Evolutionary conservation across 2,888 invertebrate species (phyloP), one percentile per base, ranked within the genome.

Genomic region (Petrophora chlorosata): DNA sequence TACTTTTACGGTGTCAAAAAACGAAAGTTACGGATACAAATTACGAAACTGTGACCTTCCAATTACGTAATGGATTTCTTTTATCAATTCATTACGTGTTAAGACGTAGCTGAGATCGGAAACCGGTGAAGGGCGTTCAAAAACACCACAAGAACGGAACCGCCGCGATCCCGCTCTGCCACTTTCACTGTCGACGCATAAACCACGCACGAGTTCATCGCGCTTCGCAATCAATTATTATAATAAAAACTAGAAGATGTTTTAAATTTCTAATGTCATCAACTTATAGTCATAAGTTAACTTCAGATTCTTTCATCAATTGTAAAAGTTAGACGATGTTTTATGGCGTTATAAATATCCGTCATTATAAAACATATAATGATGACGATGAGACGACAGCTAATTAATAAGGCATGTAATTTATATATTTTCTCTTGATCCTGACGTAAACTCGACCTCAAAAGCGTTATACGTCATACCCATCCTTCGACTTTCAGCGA

Each of bases 31-130:
- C 41, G 38, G 39, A 50, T 50, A 52, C 41, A 49, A 44, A 54
- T 58, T 56, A 61, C 58, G 54, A 58, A 58, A 58, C 43, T 56
- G 61, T 58, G 61, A 59, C 63, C 61, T 61, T 59, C 57, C 49
- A 38, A 45, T 63, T 61, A 51, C 59, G 50, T 56, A 58, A 61
- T 56, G 49, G 52, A 58, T 59, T 59, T 57, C 55, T 57, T 56
- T 58, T 51, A 61, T 59, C 50, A 49, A 55, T 52, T 49, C 51
- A 59, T 57, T 56, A 53, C 55, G 52, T 52, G 48, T n/a, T 52
- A 13, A 28, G 47, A 45, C 2, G 22, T 8, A 10, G 39, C 36
- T 55, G 39, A 52, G 49, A 54, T 56, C 54, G 53, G 54, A 53
- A 56, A 51, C 58, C 52, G 52, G 61, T 58, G 58, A 61, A 61